phyloP scores from a whole-genome alignment of 1,140 invertebrate species.

The Euglossa dilemma region DNA sequence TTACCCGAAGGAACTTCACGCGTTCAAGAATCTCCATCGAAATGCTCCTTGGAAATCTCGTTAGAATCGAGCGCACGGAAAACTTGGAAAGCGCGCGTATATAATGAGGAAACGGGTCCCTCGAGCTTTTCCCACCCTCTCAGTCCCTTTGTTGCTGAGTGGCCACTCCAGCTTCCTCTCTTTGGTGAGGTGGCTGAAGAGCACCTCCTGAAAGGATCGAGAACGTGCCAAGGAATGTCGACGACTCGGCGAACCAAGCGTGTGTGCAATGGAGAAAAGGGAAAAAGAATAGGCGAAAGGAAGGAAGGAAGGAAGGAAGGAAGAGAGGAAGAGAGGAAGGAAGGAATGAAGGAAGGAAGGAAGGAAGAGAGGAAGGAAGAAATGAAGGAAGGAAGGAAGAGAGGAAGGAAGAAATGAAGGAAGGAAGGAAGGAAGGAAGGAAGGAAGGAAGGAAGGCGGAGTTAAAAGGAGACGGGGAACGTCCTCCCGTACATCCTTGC shows the following conservation, averaged over 20 bases:
- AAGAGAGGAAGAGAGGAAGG: not conserved
- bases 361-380: constrained; percentile 17
- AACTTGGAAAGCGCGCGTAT: constrained; percentile 16
- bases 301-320: constrained; percentile 5
- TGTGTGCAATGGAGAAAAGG: constrained; percentile 8
- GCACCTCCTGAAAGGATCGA: constrained; percentile 46
- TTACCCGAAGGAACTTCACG: not conserved
- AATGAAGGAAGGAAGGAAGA: constrained; percentile 4
- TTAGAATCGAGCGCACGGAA: constrained; percentile 43
- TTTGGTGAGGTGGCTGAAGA: constrained; percentile 19
- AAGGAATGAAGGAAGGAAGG: constrained; percentile 9
- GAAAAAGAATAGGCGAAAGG: constrained; percentile 15
- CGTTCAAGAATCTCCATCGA: constrained; percentile 3
- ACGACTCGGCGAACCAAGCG: constrained; percentile 26
- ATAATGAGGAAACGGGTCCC: constrained; percentile 23
- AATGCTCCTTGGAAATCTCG: constrained; percentile 6
- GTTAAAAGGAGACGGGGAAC: not conserved
- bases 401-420: constrained; percentile 14
- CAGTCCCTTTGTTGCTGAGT: constrained; percentile 26
- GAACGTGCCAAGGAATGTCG: constrained; percentile 62
- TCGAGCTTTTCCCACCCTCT: constrained; percentile 45
- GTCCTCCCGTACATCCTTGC: constrained; percentile 49
- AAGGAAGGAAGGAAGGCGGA: constrained; percentile 10
- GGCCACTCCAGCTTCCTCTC: constrained; percentile 15
- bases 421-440: not conserved